Evolutionary conservation across 2,113 vertebrate species (phyloP), one percentile per base, ranked within the genome.

Genomic region (Gymnorhina tibicen): DNA sequence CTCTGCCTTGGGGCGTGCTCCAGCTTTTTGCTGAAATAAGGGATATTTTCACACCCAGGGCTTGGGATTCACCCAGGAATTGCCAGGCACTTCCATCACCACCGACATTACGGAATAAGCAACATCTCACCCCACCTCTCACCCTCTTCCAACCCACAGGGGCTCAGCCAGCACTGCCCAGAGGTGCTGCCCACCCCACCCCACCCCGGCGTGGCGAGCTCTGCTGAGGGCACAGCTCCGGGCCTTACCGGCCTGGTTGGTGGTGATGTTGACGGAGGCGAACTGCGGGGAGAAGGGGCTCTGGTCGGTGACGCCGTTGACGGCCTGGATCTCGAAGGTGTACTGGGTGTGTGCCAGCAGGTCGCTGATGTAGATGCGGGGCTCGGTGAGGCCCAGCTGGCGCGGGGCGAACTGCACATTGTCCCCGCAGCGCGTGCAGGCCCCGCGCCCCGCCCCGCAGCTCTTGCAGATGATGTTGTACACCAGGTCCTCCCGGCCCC

Each of bases 381-480:
- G 97, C 91, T 99, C 98, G 0, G 97, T 99, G 77, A 99, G 98
- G 64, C 99, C 99, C 93, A 99, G 98, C 98, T 99, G 99, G 7
- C 99, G 99, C 0, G 99, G 99, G 0, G 98, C 87, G 3, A 99
- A 99, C 97, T 99, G 99, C 72, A 99, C 99, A 0, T 99, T 99
- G 98, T 99, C 99, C 28, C 99, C 99, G 0, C 99, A 99, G 96
- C 99, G 99, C 0, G 98, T 99, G 96, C 99, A 99, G 2, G 98
- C 98, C 0, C 98, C 98, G 0, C 99, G 98, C 2, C 99, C 98
- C 0, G 98, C 98, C 28, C 98, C 98, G 0, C 99, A 99, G 97
- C 99, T 99, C 96, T 99, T 99, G 95, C 99, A 99, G 97, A 99
- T 99, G 97, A 99, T 98, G 97, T 99, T 99, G 97, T 99, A 99